Base-by-base conservation (phyloP, 2,888 invertebrate genomes). In the Balanococcus diminutus region DNA sequence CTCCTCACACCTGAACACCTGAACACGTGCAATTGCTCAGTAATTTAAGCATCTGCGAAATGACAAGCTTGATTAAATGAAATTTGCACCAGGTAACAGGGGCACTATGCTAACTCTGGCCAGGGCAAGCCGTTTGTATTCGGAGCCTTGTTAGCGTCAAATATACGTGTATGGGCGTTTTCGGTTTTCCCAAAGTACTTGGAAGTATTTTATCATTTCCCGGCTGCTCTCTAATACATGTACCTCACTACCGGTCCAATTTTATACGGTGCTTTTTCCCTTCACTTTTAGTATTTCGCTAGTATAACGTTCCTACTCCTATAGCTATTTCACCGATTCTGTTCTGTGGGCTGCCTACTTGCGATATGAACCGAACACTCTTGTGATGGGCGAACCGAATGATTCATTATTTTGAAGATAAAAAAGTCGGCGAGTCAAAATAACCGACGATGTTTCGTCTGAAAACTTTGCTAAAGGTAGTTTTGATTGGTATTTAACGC, bases 1-100 rank as follows among this genome's bases (percentile, higher is more conserved):
- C 61, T n/a, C n/a, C 22, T 9, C 22, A 61, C 61, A 46, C 61
- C 22, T 25, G 61, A 11, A n/a, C n/a, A n/a, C n/a, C n/a, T 16
- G 46, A 61, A 61, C 61, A 61, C 61, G 61, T 61, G 61, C 61
- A 14, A 61, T 61, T 9, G 61, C 25, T 22, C 14, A 61, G 61
- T 25, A 61, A 22, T 61, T 61, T 61, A 61, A 61, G 61, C 61
- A 61, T 61, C 61, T 61, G 61, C 61, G 61, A 61, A 61, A 61
- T 61, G 61, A 61, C 61, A 25, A 61, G 61, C 61, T 61, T 61
- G 61, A 61, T 61, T 61, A 61, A 61, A 61, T 61, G 61, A 61
- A 61, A 61, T 61, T 61, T 25, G 61, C 61, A 61, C 61, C 25
- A 61, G n/a, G 46, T 25, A 25, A 61, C 25, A 3, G 25, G 22